These are phyloP conservation scores for Pseudorectes ferrugineus DNA, from an alignment of 2,113 vertebrate genomes.

Conservation along the genomic window DNA sequence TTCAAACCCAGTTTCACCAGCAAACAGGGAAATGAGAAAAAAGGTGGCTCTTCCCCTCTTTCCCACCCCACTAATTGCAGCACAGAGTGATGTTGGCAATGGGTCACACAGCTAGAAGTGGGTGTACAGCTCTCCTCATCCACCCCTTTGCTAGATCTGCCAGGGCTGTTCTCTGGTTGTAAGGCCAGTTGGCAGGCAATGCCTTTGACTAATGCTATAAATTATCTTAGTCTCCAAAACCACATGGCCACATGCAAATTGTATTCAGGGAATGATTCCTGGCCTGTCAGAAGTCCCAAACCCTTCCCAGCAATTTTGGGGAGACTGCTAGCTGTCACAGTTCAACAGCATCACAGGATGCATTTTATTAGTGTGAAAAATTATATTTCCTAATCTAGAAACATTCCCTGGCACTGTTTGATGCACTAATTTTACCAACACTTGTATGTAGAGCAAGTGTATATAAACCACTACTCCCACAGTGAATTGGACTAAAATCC, in stretches of 20 bases:
- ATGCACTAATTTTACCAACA: background rate
- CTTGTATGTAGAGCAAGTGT: background rate
- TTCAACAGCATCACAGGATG: background rate
- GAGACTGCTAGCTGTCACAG: background rate
- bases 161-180: background rate
- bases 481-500: background rate
- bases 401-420: background rate
- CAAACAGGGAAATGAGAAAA: background rate
- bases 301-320: background rate
- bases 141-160: background rate
- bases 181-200: background rate
- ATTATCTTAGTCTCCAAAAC: background rate
- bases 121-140: background rate
- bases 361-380: background rate
- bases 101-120: background rate
- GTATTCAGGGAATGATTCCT: background rate
- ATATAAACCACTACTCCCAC: background rate
- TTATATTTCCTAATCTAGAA: background rate
- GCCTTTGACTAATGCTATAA: background rate
- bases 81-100: background rate
- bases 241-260: background rate
- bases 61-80: background rate
- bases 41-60: background rate
- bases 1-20: background rate
- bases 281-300: background rate